Percentiles rank a stretch among this genome's conserved stretches.
These are phyloP conservation scores for Phenganax marumi DNA, from an alignment of 92 coral and sea anemone genomes.

Conservation along the genomic window DNA sequence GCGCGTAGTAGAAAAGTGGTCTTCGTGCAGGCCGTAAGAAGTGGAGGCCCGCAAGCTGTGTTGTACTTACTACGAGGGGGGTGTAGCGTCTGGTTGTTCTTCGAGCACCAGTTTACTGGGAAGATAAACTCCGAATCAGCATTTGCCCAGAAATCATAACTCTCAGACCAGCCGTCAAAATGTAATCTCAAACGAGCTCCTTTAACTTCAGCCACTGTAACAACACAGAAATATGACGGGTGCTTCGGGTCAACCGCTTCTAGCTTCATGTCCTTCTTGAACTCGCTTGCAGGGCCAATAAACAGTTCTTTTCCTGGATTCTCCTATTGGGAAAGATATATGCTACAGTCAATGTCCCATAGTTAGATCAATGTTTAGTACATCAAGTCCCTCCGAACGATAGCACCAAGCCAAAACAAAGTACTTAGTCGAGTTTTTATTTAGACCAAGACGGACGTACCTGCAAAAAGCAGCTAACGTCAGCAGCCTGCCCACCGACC, in stretches of 20 bases:
- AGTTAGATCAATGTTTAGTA: no score
- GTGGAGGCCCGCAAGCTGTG: neutral
- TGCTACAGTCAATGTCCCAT: no score
- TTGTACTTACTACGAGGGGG: constrained; percentile 83
- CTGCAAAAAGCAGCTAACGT: constrained; percentile 72
- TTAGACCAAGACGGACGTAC: constrained; percentile 35
- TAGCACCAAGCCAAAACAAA: neutral
- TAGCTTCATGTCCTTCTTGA: constrained; percentile 84
- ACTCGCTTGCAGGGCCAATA: constrained; percentile 68
- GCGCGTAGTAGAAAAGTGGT: no score
- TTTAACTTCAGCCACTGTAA: constrained; percentile 90
- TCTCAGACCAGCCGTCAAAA: constrained; percentile 99
- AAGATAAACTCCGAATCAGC: constrained; percentile 84
- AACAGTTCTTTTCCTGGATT: constrained; percentile 66
- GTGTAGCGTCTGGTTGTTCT: constrained; percentile 72
- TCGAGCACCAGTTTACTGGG: constrained; percentile 94
- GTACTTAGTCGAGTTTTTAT: neutral
- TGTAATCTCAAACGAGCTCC: constrained; percentile 88
- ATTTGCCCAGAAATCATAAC: constrained; percentile 98
- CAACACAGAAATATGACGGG: constrained; percentile 94
- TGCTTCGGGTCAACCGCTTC: constrained; percentile 96
- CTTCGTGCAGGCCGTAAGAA: no score
- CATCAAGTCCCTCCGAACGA: no score
- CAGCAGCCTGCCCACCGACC: constrained; percentile 81
- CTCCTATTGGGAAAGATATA: constrained; percentile 47